phyloP scores from a whole-genome alignment of 2,113 vertebrate species.

The Oenanthe oenanthe region DNA sequence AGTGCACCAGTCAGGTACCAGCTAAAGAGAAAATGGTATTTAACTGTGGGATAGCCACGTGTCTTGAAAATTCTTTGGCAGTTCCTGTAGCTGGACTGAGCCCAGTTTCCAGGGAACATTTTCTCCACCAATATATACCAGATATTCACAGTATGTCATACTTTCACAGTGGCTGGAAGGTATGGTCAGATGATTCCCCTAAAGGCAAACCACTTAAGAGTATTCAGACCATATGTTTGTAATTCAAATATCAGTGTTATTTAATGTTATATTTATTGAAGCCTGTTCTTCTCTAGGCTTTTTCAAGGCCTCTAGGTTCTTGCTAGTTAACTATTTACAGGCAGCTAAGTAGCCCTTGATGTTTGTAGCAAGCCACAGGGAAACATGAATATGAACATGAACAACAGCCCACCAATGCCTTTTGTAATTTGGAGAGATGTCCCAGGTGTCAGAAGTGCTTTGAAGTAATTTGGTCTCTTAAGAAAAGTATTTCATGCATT shows the following conservation, averaged over 20 bases:
- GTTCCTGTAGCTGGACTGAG: not conserved
- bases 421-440: constrained; percentile 4
- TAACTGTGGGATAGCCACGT: not conserved
- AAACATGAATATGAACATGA: not conserved
- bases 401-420: not conserved
- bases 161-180: not conserved
- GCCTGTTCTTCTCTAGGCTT: not conserved
- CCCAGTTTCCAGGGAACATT: not conserved
- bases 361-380: not conserved
- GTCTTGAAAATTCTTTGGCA: not conserved
- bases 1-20: not conserved
- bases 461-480: constrained; percentile 21
- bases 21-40: not conserved
- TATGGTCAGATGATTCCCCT: not conserved
- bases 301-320: not conserved
- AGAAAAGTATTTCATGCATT: not conserved
- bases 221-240: not conserved
- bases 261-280: not conserved
- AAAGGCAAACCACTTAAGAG: not conserved
- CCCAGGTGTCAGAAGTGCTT: not conserved
- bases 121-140: not conserved
- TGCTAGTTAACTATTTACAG: not conserved
- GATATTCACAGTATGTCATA: not conserved
- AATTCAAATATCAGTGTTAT: not conserved
- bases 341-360: not conserved